phyloP scores from a whole-genome alignment of 2,888 invertebrate species.

The Drosophila macrospina region DNA sequence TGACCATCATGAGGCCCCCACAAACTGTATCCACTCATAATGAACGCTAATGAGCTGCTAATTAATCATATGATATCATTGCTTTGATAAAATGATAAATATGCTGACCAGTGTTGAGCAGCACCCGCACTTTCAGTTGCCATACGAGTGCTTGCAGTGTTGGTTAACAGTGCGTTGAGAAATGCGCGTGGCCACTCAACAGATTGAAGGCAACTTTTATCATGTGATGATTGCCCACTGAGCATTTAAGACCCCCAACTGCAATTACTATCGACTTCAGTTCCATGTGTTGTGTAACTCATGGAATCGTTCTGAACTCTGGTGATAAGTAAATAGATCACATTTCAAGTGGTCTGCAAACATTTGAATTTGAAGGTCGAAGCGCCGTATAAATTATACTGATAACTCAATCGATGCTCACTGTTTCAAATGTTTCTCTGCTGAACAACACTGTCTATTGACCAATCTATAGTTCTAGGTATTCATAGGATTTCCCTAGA shows the following conservation, averaged over 20 bases:
- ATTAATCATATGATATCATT: slow-evolving; percentile 67
- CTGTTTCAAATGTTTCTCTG: neutral
- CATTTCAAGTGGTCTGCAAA: slow-evolving; percentile 43
- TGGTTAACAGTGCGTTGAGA: slow-evolving; percentile 1
- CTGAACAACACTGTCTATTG: neutral
- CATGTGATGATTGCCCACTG: slow-evolving; percentile 38
- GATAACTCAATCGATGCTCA: slow-evolving; percentile 9
- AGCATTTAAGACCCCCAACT: slow-evolving; percentile 28
- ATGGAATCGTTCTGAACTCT: slow-evolving; percentile 30
- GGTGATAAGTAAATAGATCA: slow-evolving; percentile 26
- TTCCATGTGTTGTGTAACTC: slow-evolving; percentile 23
- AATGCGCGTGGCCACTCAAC: slow-evolving; percentile 18
- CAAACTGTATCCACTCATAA: slow-evolving; percentile 17
- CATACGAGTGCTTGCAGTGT: slow-evolving; percentile 10
- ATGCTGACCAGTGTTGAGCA: slow-evolving; percentile 29
- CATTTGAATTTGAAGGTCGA: slow-evolving; percentile 10
- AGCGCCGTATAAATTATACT: slow-evolving; percentile 9
- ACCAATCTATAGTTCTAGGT: neutral
- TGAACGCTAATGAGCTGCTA: slow-evolving; percentile 29
- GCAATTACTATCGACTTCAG: slow-evolving; percentile 30
- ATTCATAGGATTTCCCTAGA: neutral
- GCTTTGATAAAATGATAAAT: slow-evolving; percentile 20
- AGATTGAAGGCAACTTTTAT: neutral
- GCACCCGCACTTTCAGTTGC: neutral
- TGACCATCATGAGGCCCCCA: slow-evolving; percentile 4